A percentile compares a stretch with the other conserved stretches of the same genome.
These are phyloP conservation scores for Xestia xanthographa DNA, from an alignment of 2,888 invertebrate species.

Conservation along the genomic window DNA sequence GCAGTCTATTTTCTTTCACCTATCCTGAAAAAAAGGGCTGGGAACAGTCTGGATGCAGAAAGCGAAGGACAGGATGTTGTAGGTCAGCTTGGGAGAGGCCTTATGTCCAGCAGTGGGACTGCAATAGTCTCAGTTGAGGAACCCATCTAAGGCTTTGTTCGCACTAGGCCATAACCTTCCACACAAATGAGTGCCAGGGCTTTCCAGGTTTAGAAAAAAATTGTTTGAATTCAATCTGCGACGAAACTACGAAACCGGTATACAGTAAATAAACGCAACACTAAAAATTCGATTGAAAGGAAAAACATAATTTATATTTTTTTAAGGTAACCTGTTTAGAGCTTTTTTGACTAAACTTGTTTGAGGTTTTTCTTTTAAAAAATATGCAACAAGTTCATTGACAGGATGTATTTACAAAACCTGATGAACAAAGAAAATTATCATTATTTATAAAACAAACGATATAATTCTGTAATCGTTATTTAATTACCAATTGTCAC, in stretches of 20 bases:
- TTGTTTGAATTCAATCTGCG: not conserved
- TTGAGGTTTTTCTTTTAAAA: not conserved
- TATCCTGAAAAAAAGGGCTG: not conserved
- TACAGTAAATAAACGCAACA: not conserved
- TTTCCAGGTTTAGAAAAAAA: not conserved
- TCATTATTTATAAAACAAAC: not conserved
- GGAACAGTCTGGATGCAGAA: not conserved
- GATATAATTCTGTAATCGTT: not conserved
- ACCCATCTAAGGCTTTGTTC: not conserved
- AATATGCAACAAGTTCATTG: not conserved
- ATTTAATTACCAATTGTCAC: constrained; percentile 3
- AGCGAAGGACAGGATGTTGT: not conserved
- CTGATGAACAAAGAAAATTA: not conserved
- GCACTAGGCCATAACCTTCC: not conserved
- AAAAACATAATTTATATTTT: not conserved
- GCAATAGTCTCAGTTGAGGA: not conserved
- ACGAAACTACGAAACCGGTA: not conserved
- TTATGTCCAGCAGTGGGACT: not conserved
- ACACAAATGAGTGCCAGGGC: too few relatives aligned
- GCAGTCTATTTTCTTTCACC: not conserved
- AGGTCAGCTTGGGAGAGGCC: not conserved
- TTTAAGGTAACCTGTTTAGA: not conserved
- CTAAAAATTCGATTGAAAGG: not conserved
- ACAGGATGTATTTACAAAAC: not conserved
- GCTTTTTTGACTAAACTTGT: not conserved